Conservation (phyloP, 2,888 invertebrate genomes). For the Oxyteleia sp. region DNA sequence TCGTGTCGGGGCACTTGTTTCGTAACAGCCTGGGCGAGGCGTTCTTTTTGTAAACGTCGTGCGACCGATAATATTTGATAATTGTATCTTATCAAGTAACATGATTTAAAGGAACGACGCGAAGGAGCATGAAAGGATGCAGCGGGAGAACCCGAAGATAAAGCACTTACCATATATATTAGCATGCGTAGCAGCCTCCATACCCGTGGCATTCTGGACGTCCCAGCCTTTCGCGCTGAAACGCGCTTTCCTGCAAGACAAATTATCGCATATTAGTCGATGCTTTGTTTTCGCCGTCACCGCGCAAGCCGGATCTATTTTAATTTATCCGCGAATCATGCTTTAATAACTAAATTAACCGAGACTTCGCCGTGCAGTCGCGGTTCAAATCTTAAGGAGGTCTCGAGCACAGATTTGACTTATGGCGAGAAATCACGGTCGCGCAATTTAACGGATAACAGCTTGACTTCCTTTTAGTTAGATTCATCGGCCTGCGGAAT, state of each 20-base stretch:
- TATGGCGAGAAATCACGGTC: conserved; percentile 72
- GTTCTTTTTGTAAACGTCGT: conserved; percentile 55
- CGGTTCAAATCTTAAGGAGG: conserved; percentile 86
- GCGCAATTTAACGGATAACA: conserved; percentile 65
- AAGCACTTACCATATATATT: conserved; percentile 86
- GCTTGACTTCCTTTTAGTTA: conserved; percentile 50
- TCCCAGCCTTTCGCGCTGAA: conserved; percentile 87
- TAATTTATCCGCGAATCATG: conserved; percentile 82
- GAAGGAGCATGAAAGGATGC: conserved; percentile 46
- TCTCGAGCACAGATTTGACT: conserved; percentile 78
- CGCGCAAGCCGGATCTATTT: conserved; percentile 80
- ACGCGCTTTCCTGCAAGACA: conserved; percentile 81
- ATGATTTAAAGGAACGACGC: conserved; percentile 63
- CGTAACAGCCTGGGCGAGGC: conserved; percentile 18
- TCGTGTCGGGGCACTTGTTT: conserved; percentile 10
- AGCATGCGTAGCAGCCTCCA: conserved; percentile 87
- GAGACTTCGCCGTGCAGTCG: conserved; percentile 81
- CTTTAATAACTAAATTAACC: conserved; percentile 85
- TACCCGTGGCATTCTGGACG: conserved; percentile 87
- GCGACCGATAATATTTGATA: conserved; percentile 68
- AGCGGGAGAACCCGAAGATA: conserved; percentile 53
- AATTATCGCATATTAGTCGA: conserved; percentile 59
- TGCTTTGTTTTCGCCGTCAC: conserved; percentile 51
- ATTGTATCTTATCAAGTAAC: conserved; percentile 64
- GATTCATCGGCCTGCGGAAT: conserved; percentile 36